Conservation (phyloP, 2,888 invertebrate genomes). For the Malacosoma neustria region DNA sequence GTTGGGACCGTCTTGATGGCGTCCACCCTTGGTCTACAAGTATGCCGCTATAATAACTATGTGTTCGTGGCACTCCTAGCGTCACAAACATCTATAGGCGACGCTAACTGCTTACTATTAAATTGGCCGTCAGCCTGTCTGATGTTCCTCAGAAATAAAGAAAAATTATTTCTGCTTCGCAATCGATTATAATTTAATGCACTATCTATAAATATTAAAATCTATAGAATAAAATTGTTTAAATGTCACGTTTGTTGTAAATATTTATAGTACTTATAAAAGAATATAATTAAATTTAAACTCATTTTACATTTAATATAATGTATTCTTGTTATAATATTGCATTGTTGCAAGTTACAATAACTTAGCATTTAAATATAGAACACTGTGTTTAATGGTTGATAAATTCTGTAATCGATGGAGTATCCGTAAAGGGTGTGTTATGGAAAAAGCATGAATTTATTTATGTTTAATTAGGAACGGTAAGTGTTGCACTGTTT, state of each 20-base stretch:
- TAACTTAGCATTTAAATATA: slow-evolving; percentile 13
- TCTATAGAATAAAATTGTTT: background rate
- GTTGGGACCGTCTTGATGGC: too few relatives aligned
- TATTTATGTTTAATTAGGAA: slow-evolving; percentile 15
- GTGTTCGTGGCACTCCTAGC: too few relatives aligned
- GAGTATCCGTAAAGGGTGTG: slow-evolving; percentile 60
- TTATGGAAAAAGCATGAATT: slow-evolving; percentile 65
- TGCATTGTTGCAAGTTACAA: slow-evolving; percentile 10
- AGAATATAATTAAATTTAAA: too few relatives aligned
- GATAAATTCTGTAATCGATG: slow-evolving; percentile 37
- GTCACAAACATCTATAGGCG: too few relatives aligned
- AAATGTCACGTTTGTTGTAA: background rate
- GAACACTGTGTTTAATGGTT: slow-evolving; percentile 43
- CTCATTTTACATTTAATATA: background rate
- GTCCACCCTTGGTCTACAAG: too few relatives aligned
- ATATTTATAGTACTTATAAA: background rate
- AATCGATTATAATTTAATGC: too few relatives aligned
- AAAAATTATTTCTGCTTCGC: too few relatives aligned
- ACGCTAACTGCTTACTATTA: too few relatives aligned
- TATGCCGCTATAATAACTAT: too few relatives aligned
- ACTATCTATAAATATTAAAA: too few relatives aligned
- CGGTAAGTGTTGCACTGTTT: slow-evolving; percentile 50
- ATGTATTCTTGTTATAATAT: background rate
- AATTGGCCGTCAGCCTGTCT: too few relatives aligned
- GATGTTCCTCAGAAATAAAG: too few relatives aligned